phyloP scores from a whole-genome alignment of 37 sponge, comb jelly and placozoan species.

The Diacarnus erythraeanus region DNA sequence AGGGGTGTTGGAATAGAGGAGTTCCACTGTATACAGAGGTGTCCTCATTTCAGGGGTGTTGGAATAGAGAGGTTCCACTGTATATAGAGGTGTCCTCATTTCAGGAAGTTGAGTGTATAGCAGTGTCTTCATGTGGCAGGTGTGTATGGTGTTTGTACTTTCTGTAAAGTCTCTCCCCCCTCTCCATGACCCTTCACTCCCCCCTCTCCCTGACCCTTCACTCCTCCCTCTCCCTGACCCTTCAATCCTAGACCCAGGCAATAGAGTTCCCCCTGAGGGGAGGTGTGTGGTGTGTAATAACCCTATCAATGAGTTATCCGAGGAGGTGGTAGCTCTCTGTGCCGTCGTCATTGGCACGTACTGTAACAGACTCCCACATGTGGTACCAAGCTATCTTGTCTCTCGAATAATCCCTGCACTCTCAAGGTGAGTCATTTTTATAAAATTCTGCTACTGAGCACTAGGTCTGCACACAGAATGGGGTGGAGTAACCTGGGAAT shows the following conservation, averaged over 20 bases:
- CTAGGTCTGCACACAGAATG: too few relatives aligned
- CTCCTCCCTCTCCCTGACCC: too few relatives aligned
- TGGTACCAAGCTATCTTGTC: slow-evolving; percentile 42
- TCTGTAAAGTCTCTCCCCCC: neutral
- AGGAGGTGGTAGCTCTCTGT: slow-evolving; percentile 48
- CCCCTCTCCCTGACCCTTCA: neutral
- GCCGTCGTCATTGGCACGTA: slow-evolving; percentile 49
- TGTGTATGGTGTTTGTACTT: neutral
- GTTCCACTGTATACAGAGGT: too few relatives aligned
- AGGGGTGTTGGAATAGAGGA: too few relatives aligned
- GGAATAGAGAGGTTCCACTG: too few relatives aligned
- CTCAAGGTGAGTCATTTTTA: slow-evolving; percentile 26
- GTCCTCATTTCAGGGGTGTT: too few relatives aligned
- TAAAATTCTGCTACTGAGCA: too few relatives aligned
- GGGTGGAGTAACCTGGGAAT: too few relatives aligned
- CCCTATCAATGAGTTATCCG: slow-evolving; percentile 25
- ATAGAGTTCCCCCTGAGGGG: neutral
- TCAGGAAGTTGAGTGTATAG: too few relatives aligned
- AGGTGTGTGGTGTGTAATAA: slow-evolving; percentile 37
- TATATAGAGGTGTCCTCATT: too few relatives aligned
- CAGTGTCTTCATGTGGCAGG: too few relatives aligned
- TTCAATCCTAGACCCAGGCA: neutral
- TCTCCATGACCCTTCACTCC: neutral
- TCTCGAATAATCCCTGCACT: slow-evolving; percentile 42
- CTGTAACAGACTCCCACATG: slow-evolving; percentile 37